Conservation (phyloP, 2,113 vertebrate species). For the Lycaon pictus region DNA sequence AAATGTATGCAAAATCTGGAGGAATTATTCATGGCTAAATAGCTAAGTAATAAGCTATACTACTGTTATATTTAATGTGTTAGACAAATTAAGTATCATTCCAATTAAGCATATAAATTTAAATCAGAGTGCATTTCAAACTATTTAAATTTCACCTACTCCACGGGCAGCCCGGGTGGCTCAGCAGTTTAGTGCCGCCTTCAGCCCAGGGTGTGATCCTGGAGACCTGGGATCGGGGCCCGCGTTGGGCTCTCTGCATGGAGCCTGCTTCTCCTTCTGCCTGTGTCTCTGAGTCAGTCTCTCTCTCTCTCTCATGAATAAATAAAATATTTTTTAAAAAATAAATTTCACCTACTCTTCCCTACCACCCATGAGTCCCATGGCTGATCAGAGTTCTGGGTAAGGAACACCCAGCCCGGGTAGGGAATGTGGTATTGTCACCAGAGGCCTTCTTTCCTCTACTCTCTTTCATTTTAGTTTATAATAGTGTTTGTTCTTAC, state of each 20-base stretch:
- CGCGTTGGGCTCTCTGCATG: too few relatives aligned
- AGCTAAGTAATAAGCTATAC: neutral
- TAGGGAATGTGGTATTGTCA: neutral
- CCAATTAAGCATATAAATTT: neutral
- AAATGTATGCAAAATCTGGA: neutral
- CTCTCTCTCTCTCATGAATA: too few relatives aligned
- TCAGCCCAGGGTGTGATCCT: too few relatives aligned
- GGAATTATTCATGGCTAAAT: neutral
- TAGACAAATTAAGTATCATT: conserved; percentile 17
- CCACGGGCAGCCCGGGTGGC: neutral
- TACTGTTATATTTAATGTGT: conserved; percentile 6
- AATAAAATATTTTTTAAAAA: too few relatives aligned
- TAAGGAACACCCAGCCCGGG: conserved; percentile 2
- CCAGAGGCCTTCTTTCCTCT: neutral
- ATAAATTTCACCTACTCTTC: neutral
- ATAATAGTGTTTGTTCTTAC: conserved; percentile 84
- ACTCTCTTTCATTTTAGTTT: conserved; percentile 51
- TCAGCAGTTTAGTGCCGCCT: too few relatives aligned
- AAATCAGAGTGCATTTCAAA: neutral
- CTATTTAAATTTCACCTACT: neutral
- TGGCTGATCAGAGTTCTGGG: conserved; percentile 48
- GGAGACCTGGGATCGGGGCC: too few relatives aligned
- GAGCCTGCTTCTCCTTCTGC: too few relatives aligned
- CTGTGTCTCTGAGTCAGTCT: too few relatives aligned
- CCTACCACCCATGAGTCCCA: conserved; percentile 8